Evolutionary conservation across 2,113 vertebrate genomes (phyloP).

Genomic region (Holacanthus passer): DNA sequence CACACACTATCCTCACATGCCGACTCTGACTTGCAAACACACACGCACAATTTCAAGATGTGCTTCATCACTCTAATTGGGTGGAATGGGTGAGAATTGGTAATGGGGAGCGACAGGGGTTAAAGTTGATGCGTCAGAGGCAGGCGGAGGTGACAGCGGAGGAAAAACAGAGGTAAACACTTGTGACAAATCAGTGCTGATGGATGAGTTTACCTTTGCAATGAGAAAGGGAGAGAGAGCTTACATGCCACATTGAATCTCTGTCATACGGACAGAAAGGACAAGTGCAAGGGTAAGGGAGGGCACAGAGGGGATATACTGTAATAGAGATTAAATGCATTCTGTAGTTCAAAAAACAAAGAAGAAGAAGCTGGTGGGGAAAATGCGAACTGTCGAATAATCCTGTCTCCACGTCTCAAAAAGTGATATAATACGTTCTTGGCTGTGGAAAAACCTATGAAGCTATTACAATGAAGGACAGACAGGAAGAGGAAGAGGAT

Average conservation of each 20-base stretch:
- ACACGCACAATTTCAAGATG: constrained; percentile 20
- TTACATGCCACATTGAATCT: constrained; percentile 45
- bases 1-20: constrained; percentile 30
- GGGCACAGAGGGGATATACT: neutral
- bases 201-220: constrained; percentile 68
- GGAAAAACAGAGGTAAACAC: constrained; percentile 57
- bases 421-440: constrained; percentile 20
- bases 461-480: constrained; percentile 46
- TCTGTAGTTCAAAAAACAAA: constrained; percentile 8
- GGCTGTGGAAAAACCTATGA: constrained; percentile 8
- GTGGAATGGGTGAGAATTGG: constrained; percentile 14
- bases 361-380: neutral
- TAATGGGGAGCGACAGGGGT: constrained; percentile 48
- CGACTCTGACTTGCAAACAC: neutral
- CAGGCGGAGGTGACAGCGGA: constrained; percentile 43
- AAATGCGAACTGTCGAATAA: neutral
- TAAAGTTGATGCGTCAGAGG: constrained; percentile 55
- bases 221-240: constrained; percentile 11
- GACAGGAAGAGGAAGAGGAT: constrained; percentile 18
- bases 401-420: neutral
- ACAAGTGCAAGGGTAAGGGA: neutral
- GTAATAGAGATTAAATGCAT: constrained; percentile 2
- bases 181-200: constrained; percentile 66
- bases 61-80: constrained; percentile 58
- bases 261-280: constrained; percentile 30